Percentiles rank a stretch among this genome's conserved stretches.
Conservation (phyloP, 1,140 invertebrate genomes). For the Andrena cerasifolii region DNA sequence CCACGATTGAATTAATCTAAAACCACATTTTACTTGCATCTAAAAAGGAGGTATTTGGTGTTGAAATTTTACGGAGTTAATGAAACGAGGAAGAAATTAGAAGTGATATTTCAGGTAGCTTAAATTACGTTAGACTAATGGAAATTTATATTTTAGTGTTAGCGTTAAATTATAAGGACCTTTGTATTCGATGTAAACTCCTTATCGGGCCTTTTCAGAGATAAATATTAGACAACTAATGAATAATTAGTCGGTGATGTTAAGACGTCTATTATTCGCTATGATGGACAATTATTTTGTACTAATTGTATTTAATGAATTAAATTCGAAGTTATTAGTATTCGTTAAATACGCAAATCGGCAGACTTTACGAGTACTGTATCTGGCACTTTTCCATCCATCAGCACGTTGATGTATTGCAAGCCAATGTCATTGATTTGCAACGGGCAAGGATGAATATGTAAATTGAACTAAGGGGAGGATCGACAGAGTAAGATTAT, state of each 20-base stretch:
- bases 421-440: slow-evolving; percentile 48
- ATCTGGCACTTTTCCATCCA: slow-evolving; percentile 61
- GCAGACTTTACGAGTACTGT: slow-evolving; percentile 27
- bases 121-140: slow-evolving; percentile 25
- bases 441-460: slow-evolving; percentile 17
- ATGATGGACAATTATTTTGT: slow-evolving; percentile 1
- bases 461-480: slow-evolving; percentile 51
- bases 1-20: neutral
- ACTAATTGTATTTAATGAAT: neutral
- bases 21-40: neutral
- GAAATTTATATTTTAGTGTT: slow-evolving; percentile 20
- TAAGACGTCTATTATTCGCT: neutral
- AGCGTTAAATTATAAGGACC: slow-evolving; percentile 5
- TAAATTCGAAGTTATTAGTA: neutral
- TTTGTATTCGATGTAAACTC: slow-evolving; percentile 18
- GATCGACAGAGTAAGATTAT: slow-evolving; percentile 62
- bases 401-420: slow-evolving; percentile 43
- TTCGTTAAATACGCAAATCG: slow-evolving; percentile 8
- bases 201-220: neutral
- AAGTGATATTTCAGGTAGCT: neutral
- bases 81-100: neutral
- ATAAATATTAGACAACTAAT: neutral
- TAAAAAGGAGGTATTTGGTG: neutral
- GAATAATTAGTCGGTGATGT: neutral
- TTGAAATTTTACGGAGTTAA: slow-evolving; percentile 7